Evolutionary conservation across 2,888 invertebrate genomes (phyloP), one percentile per base, ranked within the genome.

Genomic region (Mactromeris polynyma): DNA sequence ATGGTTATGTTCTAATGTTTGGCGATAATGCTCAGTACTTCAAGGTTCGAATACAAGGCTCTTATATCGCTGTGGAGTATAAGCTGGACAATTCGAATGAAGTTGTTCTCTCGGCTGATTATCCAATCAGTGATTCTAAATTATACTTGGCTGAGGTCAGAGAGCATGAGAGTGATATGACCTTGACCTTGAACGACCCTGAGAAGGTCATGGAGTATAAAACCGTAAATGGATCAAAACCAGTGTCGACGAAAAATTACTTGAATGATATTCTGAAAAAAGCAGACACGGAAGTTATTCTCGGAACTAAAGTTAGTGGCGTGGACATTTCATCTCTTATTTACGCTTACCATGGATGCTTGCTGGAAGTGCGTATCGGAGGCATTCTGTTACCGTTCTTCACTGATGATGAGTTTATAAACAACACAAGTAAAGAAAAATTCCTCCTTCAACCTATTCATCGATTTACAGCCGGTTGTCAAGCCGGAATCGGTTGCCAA

Each of bases 311-410:
- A 7, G 81, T 51, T 14, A 6, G 21, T 14, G 84, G 84, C 7
- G 84, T 84, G 0, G 42, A 78, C 51, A 21, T 33, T 21, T 9
- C 19, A 36, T 9, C 51, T 21, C 36, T 51, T n/a, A 26, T 84
- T n/a, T 84, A 51, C 33, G 89, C 91, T 17, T 97, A 97, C 94
- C 97, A 98, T 97, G 99, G 99, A 9, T 99, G 99, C 96, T 97
- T 99, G 94, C 98, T 98, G 42, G 98, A 98, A 96, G 98, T 98
- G 81, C 97, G 99, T 95, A 98, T 99, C 87, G 98, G 98, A 83
- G 97, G 97, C 83, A 97, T 98, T 93, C 97, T 99, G 90, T 97
- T 99, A 92, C 99, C 99, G 6, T 99, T 98, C 97, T 99, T 98
- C 97, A 97, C 98, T 40, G 98, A 98, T 81, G 64, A 81, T 9